Evolutionary conservation across 2,113 vertebrate species (phyloP).

Genomic region (Lontra canadensis): DNA sequence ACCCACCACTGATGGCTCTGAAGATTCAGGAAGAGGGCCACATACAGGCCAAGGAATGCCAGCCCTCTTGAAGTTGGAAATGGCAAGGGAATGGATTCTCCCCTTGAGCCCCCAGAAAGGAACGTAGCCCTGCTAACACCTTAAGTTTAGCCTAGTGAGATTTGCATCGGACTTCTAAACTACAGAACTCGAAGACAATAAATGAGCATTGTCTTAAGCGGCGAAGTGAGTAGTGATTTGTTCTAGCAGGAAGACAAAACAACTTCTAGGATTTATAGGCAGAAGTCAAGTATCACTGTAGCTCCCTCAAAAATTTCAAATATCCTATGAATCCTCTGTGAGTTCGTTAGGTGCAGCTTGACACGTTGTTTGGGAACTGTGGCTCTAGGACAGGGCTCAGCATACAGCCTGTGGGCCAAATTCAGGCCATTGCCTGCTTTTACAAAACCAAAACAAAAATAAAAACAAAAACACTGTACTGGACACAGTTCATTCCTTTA

Average conservation of each 20-base stretch:
- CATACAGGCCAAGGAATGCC: constrained; percentile 1
- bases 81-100: neutral
- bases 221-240: neutral
- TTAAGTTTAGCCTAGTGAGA: constrained; percentile 24
- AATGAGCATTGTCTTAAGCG: constrained; percentile 8
- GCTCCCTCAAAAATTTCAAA: constrained; percentile 16
- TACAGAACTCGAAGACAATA: neutral
- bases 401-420: neutral
- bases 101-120: neutral
- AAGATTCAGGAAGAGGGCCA: constrained; percentile 27
- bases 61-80: neutral
- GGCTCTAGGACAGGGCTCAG: neutral
- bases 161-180: neutral
- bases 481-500: neutral
- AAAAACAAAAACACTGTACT: neutral
- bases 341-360: neutral
- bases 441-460: neutral
- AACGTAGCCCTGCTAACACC: neutral
- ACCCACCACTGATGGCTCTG: neutral
- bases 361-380: neutral
- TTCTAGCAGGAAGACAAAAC: neutral
- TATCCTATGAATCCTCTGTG: neutral
- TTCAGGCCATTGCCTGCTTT: neutral
- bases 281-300: neutral
- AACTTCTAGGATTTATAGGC: neutral